phyloP scores from a whole-genome alignment of 1,140 invertebrate genomes.

The Acromyrmex echinatior region DNA sequence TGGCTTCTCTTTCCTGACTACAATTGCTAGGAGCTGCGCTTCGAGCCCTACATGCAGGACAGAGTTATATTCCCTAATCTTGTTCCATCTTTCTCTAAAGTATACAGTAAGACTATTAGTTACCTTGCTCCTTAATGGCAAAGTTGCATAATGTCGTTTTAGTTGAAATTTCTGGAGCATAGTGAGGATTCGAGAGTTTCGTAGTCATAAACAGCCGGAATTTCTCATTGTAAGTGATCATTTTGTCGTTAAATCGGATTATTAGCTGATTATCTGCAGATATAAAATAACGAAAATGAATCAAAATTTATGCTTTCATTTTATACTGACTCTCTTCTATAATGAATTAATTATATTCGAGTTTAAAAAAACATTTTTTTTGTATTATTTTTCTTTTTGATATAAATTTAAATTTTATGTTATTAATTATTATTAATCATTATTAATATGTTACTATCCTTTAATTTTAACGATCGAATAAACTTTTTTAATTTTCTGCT shows the following conservation, averaged over 20 bases:
- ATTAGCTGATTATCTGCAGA: conserved; percentile 87
- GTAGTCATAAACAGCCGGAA: conserved; percentile 96
- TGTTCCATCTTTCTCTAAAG: conserved; percentile 12
- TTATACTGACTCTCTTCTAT: neutral
- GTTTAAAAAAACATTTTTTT: neutral
- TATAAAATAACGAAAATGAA: neutral
- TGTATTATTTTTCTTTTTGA: neutral
- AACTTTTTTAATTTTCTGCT: neutral
- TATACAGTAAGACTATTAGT: conserved; percentile 71
- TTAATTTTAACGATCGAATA: neutral
- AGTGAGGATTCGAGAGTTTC: conserved; percentile 96
- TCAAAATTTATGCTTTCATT: neutral
- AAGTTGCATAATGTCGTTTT: conserved; percentile 97
- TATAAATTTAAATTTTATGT: neutral
- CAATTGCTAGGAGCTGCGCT: conserved; percentile 89
- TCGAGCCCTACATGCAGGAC: conserved; percentile 68
- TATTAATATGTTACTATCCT: neutral
- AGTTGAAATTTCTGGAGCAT: conserved; percentile 95
- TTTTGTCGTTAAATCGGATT: conserved; percentile 96
- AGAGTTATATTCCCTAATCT: conserved; percentile 71
- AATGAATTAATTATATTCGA: neutral
- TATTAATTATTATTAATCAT: neutral
- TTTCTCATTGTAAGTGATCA: conserved; percentile 92
- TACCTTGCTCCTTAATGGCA: conserved; percentile 95
- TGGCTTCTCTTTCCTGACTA: conserved; percentile 92